Percentiles rank a stretch among this genome's conserved stretches.
Evolutionary conservation across 2,797 vertebrate genomes (phyloP).

Genomic region (Lepus oiostolus): DNA sequence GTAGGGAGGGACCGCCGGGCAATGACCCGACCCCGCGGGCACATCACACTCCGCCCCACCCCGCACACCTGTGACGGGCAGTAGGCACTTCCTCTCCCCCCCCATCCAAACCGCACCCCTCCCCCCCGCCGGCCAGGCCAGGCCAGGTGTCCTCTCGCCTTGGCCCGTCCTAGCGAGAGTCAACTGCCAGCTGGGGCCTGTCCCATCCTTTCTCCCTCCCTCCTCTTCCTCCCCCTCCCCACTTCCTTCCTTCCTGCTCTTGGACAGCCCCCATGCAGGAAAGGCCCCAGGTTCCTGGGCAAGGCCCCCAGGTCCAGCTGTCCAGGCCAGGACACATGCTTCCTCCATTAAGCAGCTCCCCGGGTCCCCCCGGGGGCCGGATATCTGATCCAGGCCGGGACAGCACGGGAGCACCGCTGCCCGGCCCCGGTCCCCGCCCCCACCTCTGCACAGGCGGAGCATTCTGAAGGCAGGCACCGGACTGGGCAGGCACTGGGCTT

Average conservation of each 20-base stretch:
- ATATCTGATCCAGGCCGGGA: constrained; percentile 48
- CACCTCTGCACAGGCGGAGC: background rate
- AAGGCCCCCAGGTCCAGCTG: constrained; percentile 59
- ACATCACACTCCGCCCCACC: background rate
- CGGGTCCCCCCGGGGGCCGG: background rate
- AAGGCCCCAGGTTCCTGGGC: constrained; percentile 57
- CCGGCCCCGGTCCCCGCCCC: too few relatives aligned
- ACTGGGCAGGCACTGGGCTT: background rate
- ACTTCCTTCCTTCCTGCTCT: constrained; percentile 78
- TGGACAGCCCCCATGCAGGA: constrained; percentile 73
- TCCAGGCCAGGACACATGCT: constrained; percentile 61
- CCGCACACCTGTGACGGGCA: too few relatives aligned
- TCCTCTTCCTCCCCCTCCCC: constrained; percentile 67
- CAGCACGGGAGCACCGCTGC: background rate
- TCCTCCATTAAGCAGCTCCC: constrained; percentile 63
- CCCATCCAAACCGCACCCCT: too few relatives aligned
- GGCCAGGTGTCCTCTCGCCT: constrained; percentile 54
- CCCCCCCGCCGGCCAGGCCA: background rate
- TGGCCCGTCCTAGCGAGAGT: background rate
- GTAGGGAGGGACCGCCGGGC: too few relatives aligned
- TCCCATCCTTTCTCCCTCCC: constrained; percentile 55
- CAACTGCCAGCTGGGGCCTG: constrained; percentile 57
- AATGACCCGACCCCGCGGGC: too few relatives aligned
- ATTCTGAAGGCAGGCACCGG: background rate
- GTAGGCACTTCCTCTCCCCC: background rate